These are phyloP conservation scores for Megalops cyprinoides DNA, from an alignment of 2,797 vertebrate species.

Conservation along the genomic window DNA sequence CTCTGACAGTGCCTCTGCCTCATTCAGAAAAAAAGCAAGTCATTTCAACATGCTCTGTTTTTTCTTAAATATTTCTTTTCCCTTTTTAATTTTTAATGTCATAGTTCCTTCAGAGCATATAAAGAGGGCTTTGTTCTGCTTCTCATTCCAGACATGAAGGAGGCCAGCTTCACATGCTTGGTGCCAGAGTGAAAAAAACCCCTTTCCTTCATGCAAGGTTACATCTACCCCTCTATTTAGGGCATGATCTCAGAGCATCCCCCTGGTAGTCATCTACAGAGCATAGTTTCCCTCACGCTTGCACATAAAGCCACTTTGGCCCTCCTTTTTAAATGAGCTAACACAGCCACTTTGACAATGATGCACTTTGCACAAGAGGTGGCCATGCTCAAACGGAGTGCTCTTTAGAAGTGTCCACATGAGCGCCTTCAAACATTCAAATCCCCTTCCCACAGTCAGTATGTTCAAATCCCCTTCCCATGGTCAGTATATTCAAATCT, in stretches of 20 bases:
- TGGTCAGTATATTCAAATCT: too few species aligned
- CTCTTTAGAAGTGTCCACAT: too few species aligned
- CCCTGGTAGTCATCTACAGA: background rate
- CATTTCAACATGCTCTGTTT: conserved; percentile 30
- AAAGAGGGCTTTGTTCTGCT: conserved; percentile 42
- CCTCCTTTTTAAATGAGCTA: background rate
- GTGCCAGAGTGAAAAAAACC: conserved; percentile 47
- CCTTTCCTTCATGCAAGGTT: conserved; percentile 26
- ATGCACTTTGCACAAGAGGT: background rate
- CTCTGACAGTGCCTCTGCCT: conserved; percentile 11
- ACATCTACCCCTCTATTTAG: background rate
- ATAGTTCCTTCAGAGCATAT: conserved; percentile 39
- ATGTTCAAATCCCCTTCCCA: too few species aligned
- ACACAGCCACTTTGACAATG: background rate
- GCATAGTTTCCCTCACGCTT: background rate
- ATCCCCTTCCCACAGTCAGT: too few species aligned
- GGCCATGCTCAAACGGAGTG: too few species aligned
- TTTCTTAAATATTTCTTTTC: conserved; percentile 32
- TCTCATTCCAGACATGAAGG: conserved; percentile 42
- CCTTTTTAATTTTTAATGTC: conserved; percentile 33
- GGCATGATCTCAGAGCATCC: background rate
- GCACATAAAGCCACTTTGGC: background rate
- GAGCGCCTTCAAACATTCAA: background rate
- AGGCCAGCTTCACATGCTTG: conserved; percentile 33
- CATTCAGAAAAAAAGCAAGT: conserved; percentile 17